Evolutionary conservation across 2,888 invertebrate genomes (phyloP).

Genomic region (Pristionchus mayeri): DNA sequence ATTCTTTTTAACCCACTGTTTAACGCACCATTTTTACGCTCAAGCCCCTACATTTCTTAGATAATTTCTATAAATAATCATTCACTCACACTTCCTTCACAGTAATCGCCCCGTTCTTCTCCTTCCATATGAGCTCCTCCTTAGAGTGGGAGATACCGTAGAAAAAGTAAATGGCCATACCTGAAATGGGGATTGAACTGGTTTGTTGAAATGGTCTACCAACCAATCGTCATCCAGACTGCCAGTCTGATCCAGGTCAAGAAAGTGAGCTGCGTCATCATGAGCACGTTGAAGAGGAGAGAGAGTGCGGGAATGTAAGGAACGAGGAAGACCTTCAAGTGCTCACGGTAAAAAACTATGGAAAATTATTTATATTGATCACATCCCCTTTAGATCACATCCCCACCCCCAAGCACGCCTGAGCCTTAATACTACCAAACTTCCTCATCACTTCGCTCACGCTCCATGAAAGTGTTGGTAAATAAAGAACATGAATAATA

Average conservation of each 20-base stretch:
- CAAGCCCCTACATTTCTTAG: no score
- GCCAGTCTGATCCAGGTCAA: constrained; percentile 91
- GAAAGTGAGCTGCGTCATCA: constrained; percentile 91
- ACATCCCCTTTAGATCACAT: no score
- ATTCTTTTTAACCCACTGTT: no score
- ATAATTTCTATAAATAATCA: no score
- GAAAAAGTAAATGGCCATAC: constrained; percentile 16
- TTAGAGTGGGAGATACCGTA: constrained; percentile 41
- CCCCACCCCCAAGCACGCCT: no score
- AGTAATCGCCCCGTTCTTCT: not conserved
- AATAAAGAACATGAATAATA: no score
- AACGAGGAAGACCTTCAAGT: constrained; percentile 85
- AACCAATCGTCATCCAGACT: constrained; percentile 90
- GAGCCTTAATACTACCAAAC: no score
- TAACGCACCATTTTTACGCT: no score
- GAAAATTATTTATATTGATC: no score
- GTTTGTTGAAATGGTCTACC: not conserved
- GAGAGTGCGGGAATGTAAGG: constrained; percentile 93
- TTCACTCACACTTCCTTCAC: constrained; percentile 7
- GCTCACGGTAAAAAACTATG: no score
- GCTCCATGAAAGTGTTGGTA: no score
- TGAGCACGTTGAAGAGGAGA: constrained; percentile 91
- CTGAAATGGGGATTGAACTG: not conserved
- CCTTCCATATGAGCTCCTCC: constrained; percentile 14
- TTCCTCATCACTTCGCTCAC: no score